phyloP scores from a whole-genome alignment of 2,797 vertebrate genomes.

The Phrynocephalus guinanensis region DNA sequence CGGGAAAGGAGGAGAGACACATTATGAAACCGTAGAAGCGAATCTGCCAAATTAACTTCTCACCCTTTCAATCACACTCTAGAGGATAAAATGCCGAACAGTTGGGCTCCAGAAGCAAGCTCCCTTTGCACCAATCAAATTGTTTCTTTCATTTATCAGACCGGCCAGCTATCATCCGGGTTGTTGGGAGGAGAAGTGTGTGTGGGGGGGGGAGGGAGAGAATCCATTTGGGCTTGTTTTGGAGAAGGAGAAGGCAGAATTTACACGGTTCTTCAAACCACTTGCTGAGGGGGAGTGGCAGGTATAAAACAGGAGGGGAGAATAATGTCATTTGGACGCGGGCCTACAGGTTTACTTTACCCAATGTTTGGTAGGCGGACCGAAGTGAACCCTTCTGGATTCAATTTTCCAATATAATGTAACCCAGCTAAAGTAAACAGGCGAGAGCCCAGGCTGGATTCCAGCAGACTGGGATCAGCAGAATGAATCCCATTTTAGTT shows the following conservation, averaged over 20 bases:
- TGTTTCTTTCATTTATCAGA: conserved; percentile 82
- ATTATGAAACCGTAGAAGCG: conserved; percentile 97
- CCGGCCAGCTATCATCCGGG: conserved; percentile 77
- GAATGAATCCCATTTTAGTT: conserved; percentile 53
- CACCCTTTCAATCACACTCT: conserved; percentile 99
- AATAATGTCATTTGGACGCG: conserved; percentile 31
- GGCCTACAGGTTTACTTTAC: conserved; percentile 52
- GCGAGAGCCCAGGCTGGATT: conserved; percentile 24
- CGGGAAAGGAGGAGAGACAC: conserved; percentile 87
- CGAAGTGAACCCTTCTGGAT: conserved; percentile 52
- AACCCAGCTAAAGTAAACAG: conserved; percentile 49
- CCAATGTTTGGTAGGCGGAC: conserved; percentile 31
- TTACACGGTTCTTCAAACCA: neutral
- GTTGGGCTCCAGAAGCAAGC: conserved; percentile 87
- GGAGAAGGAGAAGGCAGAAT: neutral
- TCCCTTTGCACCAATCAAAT: conserved; percentile 84
- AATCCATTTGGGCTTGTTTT: neutral
- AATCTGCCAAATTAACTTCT: conserved; percentile 99
- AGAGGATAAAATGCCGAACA: conserved; percentile 93
- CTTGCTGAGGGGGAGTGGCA: neutral
- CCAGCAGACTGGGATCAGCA: conserved; percentile 42
- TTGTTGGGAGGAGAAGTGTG: conserved; percentile 58
- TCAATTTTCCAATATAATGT: conserved; percentile 64
- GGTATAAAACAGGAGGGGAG: neutral
- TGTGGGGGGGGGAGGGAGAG: conserved; percentile 16